phyloP scores from a whole-genome alignment of 1,140 invertebrate species.

The Ceratosolen solmsi region DNA sequence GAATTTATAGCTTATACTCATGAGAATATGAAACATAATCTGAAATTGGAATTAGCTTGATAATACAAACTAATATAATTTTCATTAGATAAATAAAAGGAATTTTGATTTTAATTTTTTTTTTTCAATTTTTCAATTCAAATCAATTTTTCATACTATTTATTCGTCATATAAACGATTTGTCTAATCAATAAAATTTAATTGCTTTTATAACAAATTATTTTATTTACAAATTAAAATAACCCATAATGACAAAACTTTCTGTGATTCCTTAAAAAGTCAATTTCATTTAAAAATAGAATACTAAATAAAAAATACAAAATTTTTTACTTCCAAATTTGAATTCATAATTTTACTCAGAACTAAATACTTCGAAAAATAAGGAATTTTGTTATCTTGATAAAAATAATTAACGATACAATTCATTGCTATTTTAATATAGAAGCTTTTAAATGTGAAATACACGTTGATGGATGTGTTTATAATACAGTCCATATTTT shows the following conservation, averaged over 20 bases:
- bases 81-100: too few relatives aligned
- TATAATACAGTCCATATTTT: constrained; percentile 33
- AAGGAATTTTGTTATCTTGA: constrained; percentile 47
- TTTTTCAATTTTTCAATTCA: too few relatives aligned
- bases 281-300: not conserved
- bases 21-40: too few relatives aligned
- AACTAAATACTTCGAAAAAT: constrained; percentile 11
- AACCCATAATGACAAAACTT: not conserved
- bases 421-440: not conserved
- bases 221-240: constrained; percentile 11
- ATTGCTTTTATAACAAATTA: too few relatives aligned
- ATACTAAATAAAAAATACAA: not conserved
- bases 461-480: constrained; percentile 26
- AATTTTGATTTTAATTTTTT: too few relatives aligned
- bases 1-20: too few relatives aligned
- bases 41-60: too few relatives aligned
- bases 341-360: constrained; percentile 15
- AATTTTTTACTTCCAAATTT: constrained; percentile 27
- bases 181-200: too few relatives aligned
- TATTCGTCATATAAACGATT: too few relatives aligned
- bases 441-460: constrained; percentile 31
- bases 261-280: not conserved
- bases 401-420: constrained; percentile 48
- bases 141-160: too few relatives aligned
- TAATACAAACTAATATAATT: too few relatives aligned